Percentiles rank a stretch among this genome's conserved stretches.
phyloP scores from a whole-genome alignment of 2,113 vertebrate genomes.

The Barbus barbus region DNA sequence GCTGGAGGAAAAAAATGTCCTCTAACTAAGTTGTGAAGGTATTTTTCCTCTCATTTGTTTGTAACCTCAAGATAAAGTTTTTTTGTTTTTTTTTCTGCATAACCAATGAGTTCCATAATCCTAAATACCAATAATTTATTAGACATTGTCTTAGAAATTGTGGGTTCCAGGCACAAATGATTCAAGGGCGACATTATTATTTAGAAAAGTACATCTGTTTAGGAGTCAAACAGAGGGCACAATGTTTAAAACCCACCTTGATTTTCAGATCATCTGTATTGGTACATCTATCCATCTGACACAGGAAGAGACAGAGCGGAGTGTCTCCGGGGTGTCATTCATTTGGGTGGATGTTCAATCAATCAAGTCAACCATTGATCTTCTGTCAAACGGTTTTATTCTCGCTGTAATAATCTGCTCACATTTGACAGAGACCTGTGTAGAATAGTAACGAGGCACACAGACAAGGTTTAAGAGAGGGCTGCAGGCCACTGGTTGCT shows the following conservation, averaged over 20 bases:
- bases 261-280: conserved; percentile 47
- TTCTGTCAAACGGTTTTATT: conserved; percentile 70
- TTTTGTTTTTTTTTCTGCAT: not conserved
- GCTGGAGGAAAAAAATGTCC: conserved; percentile 37
- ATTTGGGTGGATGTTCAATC: conserved; percentile 72
- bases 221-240: conserved; percentile 22
- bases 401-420: conserved; percentile 71
- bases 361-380: conserved; percentile 73
- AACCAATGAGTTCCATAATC: not conserved
- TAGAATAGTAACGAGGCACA: conserved; percentile 56
- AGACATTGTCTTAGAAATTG: not conserved
- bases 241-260: conserved; percentile 64
- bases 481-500: conserved; percentile 41
- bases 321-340: conserved; percentile 65
- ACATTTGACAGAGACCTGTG: conserved; percentile 66
- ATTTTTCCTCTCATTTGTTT: conserved; percentile 7
- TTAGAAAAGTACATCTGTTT: conserved; percentile 7
- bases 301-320: conserved; percentile 47
- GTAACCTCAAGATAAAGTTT: not conserved
- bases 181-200: conserved; percentile 3
- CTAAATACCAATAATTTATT: not conserved
- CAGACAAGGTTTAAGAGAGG: conserved; percentile 56
- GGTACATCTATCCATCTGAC: conserved; percentile 47
- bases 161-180: not conserved
- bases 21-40: conserved; percentile 16